Base-by-base conservation (phyloP, 2,888 invertebrate species). In the Apotomis turbidana region DNA sequence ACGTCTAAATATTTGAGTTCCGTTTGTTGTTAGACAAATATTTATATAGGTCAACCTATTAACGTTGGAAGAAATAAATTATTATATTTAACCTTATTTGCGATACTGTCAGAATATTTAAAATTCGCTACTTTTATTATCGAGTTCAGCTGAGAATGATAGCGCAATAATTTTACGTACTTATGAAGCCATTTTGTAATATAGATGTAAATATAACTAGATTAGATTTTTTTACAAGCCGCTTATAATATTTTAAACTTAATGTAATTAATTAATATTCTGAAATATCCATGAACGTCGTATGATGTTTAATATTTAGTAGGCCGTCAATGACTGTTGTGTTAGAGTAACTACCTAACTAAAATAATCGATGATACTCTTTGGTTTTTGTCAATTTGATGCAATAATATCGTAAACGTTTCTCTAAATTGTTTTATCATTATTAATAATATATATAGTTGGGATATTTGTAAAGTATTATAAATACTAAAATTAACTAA, bases 401-500 rank as follows among this genome's bases (percentile, higher is more conserved):
- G 52, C 63, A 54, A 68, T 72, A 68, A 72, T 63, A 59, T 81
- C 78, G 80, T 75, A 79, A 72, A 77, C 69, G 79, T 78, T 80
- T 82, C 75, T 83, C 81, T 86, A 82, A 83, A 80, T 85, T 86
- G 83, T 80, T 85, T 87, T 85, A 83, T 86, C 82, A 15, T 85
- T 84, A 81, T 83, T 82, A 66, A 66, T 57, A 55, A 84, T n/a
- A 85, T 83, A 81, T 85, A 82, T 90, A 90, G 88, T 82, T 72
- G 83, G 83, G 83, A 80, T 88, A 88, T 81, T 88, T 91, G 88
- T 91, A 89, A 90, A 87, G 84, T 90, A 87, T 83, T 83, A 89
- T 90, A 87, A 80, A 87, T 85, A 88, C 86, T 88, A 86, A 88
- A 86, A 87, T 87, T 82, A 89, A 87, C 87, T 89, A 90, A 89